Percentiles rank a stretch among this genome's conserved stretches.
These are phyloP conservation scores for Plecturocebus donacophilus DNA, from an alignment of 2,113 vertebrate species.

Conservation along the genomic window DNA sequence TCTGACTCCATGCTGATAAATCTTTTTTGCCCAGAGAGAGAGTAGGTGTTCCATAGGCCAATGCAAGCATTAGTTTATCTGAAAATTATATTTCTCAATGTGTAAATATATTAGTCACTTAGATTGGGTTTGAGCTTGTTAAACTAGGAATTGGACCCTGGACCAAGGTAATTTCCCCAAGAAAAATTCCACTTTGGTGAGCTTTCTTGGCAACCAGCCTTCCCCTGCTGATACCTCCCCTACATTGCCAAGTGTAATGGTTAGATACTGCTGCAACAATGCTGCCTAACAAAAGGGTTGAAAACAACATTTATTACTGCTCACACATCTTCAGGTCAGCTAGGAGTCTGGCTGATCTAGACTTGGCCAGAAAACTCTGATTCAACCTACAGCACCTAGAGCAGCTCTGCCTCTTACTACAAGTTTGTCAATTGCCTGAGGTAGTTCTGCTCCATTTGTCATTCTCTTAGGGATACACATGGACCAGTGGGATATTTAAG, in stretches of 20 bases:
- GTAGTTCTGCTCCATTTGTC: not conserved
- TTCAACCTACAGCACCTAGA: not conserved
- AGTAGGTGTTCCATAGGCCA: not conserved
- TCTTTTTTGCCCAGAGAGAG: not conserved
- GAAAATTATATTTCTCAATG: not conserved
- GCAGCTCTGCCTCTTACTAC: not conserved
- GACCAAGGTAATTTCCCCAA: conserved; percentile 3
- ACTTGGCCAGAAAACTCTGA: not conserved
- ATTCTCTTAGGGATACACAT: not conserved
- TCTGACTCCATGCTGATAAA: not conserved
- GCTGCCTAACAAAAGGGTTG: not conserved
- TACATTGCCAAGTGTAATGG: not conserved
- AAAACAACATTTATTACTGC: not conserved
- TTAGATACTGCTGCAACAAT: not conserved
- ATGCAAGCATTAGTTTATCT: not conserved
- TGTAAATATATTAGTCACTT: not conserved
- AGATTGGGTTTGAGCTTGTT: not conserved
- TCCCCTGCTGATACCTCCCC: not conserved
- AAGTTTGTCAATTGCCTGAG: not conserved
- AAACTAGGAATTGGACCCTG: not conserved
- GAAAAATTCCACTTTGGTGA: conserved; percentile 6
- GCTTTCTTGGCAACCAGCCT: not conserved
- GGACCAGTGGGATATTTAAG: not conserved
- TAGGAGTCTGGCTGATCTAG: not conserved
- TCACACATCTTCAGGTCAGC: not conserved